Evolutionary conservation across 2,888 invertebrate species (phyloP), one percentile per base, ranked within the genome.

Genomic region (Chorisops tibialis): DNA sequence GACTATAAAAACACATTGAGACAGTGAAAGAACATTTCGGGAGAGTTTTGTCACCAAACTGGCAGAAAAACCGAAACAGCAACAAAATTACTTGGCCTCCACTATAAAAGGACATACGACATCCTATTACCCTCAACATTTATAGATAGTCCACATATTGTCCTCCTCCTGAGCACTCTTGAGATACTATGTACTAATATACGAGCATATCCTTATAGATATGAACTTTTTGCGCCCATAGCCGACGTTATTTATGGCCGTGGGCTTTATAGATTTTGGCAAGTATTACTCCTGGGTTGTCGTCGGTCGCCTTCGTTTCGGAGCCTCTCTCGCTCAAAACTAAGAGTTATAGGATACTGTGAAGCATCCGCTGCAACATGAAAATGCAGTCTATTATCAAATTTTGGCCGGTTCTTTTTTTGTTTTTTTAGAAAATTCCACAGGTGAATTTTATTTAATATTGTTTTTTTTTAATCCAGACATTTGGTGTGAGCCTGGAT

Each of bases 191-290:
- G 30, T 30, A 30, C 30, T 30, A 30, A 2, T 9, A 30, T 2
- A 5, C 30, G 7, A n/a, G 7, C 6, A 11, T 30, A 12, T 49
- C n/a, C 49, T 30, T 24, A 6, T 16, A 49, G 49, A 49, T 49
- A 24, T 24, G 30, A 22, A 22, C n/a, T 22, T 30, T 30, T 49
- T 24, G 49, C 24, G 21, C 24, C 24, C 45, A 19, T 45, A 19
- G 49, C 24, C 21, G 22, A 1, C 30, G 21, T 49, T 19, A 49
- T 49, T 49, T 49, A 49, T 49, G 24, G 30, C 21, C 49, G 21
- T 30, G 49, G 21, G 49, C 49, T 49, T 49, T 49, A 24, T 49
- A 49, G 49, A 49, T 49, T 49, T 4, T 49, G 49, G 49, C 49
- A 49, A 49, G 49, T n/a, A 24, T 49, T 24, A 49, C 49, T 30